These are phyloP conservation scores for Anomalospiza imberbis DNA, from an alignment of 2,797 vertebrate species.

Conservation along the genomic window DNA sequence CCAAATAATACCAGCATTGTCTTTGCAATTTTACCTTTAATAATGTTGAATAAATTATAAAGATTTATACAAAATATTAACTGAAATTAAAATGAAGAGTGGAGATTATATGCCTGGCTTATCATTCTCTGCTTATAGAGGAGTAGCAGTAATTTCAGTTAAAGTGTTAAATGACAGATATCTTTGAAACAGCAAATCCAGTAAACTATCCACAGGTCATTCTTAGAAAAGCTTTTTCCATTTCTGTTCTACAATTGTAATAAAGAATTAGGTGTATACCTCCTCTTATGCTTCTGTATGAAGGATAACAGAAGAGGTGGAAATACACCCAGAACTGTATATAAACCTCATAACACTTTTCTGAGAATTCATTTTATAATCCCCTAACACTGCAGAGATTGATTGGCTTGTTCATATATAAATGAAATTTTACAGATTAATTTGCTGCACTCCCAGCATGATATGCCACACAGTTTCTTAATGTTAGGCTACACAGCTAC, in stretches of 20 bases:
- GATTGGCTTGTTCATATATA: neutral
- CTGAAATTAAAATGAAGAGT: neutral
- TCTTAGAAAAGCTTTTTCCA: neutral
- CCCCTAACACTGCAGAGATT: neutral
- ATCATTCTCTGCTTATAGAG: neutral
- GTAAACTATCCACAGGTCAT: neutral
- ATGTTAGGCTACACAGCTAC: neutral
- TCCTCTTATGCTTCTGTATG: neutral
- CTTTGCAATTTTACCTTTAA: neutral
- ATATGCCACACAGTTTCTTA: neutral
- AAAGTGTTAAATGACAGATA: neutral
- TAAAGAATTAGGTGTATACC: neutral
- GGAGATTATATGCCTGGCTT: neutral
- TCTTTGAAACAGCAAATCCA: neutral
- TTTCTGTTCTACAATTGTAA: neutral
- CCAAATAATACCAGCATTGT: neutral
- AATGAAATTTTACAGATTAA: neutral
- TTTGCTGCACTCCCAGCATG: neutral
- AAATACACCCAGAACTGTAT: neutral
- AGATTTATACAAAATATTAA: neutral
- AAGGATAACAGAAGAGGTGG: neutral
- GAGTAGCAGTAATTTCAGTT: neutral
- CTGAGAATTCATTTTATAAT: neutral
- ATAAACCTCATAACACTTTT: neutral
- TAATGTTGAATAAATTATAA: neutral